Evolutionary conservation across 2,113 vertebrate genomes (phyloP).

Genomic region (Gulo gulo): DNA sequence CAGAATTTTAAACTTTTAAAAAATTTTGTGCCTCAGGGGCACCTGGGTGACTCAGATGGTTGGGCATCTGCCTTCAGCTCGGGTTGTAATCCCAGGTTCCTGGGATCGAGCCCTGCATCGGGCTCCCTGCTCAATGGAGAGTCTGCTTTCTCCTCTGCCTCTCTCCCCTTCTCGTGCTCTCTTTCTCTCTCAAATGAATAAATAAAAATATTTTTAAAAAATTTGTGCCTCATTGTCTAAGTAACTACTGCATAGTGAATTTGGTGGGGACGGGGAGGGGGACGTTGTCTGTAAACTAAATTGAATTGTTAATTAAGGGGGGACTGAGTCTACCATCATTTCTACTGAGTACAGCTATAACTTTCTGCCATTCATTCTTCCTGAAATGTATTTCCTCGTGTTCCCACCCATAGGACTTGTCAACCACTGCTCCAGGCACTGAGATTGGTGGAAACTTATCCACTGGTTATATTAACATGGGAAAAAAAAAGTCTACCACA

Average conservation of each 20-base stretch:
- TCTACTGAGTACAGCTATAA: background rate
- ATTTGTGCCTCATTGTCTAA: background rate
- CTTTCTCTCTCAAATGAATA: too few relatives aligned
- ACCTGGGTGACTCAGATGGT: too few relatives aligned
- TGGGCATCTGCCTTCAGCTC: too few relatives aligned
- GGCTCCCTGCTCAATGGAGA: too few relatives aligned
- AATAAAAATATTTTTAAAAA: too few relatives aligned
- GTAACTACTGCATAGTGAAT: background rate
- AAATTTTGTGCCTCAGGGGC: too few relatives aligned
- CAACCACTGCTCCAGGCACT: background rate
- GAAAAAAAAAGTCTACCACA: background rate
- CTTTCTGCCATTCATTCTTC: background rate
- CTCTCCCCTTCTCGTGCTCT: too few relatives aligned
- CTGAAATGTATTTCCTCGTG: background rate
- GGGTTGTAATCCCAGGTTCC: too few relatives aligned
- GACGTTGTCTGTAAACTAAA: background rate
- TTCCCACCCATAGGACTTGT: background rate
- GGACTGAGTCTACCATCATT: background rate
- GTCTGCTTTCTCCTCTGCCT: too few relatives aligned
- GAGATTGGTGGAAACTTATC: constrained; percentile 1
- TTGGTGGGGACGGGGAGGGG: background rate
- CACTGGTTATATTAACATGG: background rate
- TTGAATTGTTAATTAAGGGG: constrained; percentile 36
- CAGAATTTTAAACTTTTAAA: too few relatives aligned
- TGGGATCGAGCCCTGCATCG: too few relatives aligned